phyloP scores from a whole-genome alignment of 2,797 vertebrate species.

The Myotis pilosus region DNA sequence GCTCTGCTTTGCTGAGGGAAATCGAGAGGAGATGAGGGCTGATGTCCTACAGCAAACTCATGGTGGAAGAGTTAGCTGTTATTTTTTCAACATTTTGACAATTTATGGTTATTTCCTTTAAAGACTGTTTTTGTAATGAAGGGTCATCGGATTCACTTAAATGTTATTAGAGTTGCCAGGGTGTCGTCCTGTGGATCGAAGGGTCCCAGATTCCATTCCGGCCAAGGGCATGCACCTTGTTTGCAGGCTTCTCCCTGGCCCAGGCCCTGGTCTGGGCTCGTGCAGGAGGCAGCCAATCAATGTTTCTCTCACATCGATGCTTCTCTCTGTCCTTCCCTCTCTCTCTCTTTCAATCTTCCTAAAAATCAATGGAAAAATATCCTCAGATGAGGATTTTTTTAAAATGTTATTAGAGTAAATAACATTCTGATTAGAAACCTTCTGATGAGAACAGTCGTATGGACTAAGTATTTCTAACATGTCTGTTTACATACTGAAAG shows the following conservation, averaged over 20 bases:
- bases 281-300: too few species aligned
- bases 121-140: neutral
- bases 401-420: too few species aligned
- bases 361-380: too few species aligned
- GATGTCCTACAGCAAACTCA: neutral
- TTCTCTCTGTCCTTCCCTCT: too few species aligned
- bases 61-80: neutral
- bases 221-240: too few species aligned
- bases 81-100: neutral
- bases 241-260: too few species aligned
- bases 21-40: neutral
- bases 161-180: neutral
- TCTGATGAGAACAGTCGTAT: neutral
- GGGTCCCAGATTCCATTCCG: too few species aligned
- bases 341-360: too few species aligned
- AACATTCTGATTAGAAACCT: neutral
- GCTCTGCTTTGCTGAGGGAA: neutral
- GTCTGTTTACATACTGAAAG: neutral
- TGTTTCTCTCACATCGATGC: too few species aligned
- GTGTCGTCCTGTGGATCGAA: fast-evolving
- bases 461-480: neutral
- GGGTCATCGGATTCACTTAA: neutral
- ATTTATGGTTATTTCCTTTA: neutral
- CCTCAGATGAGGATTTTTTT: too few species aligned
- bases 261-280: too few species aligned